phyloP scores from a whole-genome alignment of 2,797 vertebrate species.

The Betta splendens region DNA sequence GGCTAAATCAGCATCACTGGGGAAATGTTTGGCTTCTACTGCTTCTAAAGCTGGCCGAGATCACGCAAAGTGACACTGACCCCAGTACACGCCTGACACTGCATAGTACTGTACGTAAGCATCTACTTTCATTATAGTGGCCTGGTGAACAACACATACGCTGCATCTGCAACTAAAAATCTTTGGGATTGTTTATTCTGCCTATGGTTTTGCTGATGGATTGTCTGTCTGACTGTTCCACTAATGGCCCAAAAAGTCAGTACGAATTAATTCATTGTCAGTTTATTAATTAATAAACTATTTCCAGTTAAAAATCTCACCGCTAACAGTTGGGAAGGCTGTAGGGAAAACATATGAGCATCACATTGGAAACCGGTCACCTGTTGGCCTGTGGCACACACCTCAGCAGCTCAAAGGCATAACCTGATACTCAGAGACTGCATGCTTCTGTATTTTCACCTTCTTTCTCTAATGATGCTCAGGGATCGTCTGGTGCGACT shows the following conservation, averaged over 20 bases:
- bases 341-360: too few species aligned
- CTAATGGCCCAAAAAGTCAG: too few species aligned
- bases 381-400: conserved; percentile 5
- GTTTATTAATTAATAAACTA: too few species aligned
- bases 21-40: conserved; percentile 43
- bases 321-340: too few species aligned
- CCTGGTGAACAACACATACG: neutral
- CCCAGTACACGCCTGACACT: conserved; percentile 4
- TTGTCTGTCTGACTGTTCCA: too few species aligned
- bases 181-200: too few species aligned
- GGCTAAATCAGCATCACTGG: conserved; percentile 55
- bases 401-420: conserved; percentile 44
- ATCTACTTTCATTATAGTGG: neutral
- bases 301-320: too few species aligned
- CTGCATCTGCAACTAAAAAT: too few species aligned
- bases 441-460: conserved; percentile 21
- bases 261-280: too few species aligned
- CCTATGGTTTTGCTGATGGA: too few species aligned
- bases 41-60: conserved; percentile 30
- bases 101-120: neutral
- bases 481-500: neutral
- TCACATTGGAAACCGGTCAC: too few species aligned
- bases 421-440: conserved; percentile 13
- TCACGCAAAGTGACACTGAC: conserved; percentile 28
- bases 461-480: too few species aligned